phyloP scores from a whole-genome alignment of 2,888 invertebrate genomes.

The Apeira syringaria region DNA sequence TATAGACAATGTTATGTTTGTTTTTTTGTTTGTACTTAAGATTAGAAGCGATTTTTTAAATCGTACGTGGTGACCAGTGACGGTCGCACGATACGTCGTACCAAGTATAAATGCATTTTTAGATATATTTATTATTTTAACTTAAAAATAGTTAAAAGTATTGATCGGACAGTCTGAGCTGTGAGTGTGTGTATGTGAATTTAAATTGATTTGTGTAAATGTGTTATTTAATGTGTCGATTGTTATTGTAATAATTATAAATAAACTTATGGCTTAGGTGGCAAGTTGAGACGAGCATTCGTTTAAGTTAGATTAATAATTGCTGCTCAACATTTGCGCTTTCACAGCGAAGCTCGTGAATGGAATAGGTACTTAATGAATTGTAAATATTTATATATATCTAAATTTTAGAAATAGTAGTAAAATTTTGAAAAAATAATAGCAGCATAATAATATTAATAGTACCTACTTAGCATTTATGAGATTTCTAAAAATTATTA shows the following conservation, averaged over 20 bases:
- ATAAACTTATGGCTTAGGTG: slow-evolving; percentile 39
- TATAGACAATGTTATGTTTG: slow-evolving; percentile 78
- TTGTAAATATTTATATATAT: slow-evolving; percentile 64
- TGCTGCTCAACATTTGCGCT: slow-evolving; percentile 81
- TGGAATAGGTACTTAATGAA: slow-evolving; percentile 52
- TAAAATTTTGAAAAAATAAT: slow-evolving; percentile 65
- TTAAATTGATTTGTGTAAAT: slow-evolving; percentile 71
- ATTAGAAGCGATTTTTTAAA: slow-evolving; percentile 55
- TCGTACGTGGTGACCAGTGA: slow-evolving; percentile 49
- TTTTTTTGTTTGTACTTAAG: slow-evolving; percentile 75
- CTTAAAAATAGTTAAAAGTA: slow-evolving; percentile 48
- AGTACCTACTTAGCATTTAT: slow-evolving; percentile 79
- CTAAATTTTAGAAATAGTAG: slow-evolving; percentile 76
- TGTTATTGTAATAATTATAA: slow-evolving; percentile 60
- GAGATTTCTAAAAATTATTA: slow-evolving; percentile 73
- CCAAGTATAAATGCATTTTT: slow-evolving; percentile 81
- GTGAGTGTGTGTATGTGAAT: slow-evolving; percentile 67
- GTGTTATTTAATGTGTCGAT: slow-evolving; percentile 78
- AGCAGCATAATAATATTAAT: slow-evolving; percentile 65
- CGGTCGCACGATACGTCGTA: slow-evolving; percentile 68
- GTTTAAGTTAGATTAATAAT: slow-evolving; percentile 54
- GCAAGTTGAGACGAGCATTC: slow-evolving; percentile 62
- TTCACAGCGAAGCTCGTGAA: slow-evolving; percentile 75
- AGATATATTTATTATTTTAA: slow-evolving; percentile 80
- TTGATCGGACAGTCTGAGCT: slow-evolving; percentile 72